These are phyloP conservation scores for Sparus aurata DNA, from an alignment of 2,797 vertebrate species.

Conservation along the genomic window DNA sequence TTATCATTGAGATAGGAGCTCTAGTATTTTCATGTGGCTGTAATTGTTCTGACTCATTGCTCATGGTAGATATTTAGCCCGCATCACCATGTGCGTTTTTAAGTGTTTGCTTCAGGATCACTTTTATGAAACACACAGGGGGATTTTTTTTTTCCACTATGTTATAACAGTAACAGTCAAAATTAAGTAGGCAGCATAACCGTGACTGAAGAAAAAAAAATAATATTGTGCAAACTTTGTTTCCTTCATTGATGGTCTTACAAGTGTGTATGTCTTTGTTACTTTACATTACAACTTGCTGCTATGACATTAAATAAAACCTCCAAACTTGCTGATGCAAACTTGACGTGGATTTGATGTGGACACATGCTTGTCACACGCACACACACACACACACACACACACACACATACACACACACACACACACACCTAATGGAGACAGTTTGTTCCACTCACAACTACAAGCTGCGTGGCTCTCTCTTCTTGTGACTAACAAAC, in stretches of 20 bases:
- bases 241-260: slow-evolving; percentile 76
- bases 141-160: slow-evolving; percentile 52
- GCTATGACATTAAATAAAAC: slow-evolving; percentile 85
- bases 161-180: slow-evolving; percentile 62
- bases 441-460: neutral
- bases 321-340: slow-evolving; percentile 83
- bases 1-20: slow-evolving; percentile 68
- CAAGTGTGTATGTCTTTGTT: slow-evolving; percentile 81
- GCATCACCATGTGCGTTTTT: slow-evolving; percentile 65
- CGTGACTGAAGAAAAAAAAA: slow-evolving; percentile 62
- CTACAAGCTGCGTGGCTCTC: too few species aligned
- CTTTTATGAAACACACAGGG: slow-evolving; percentile 68
- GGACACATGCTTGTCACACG: slow-evolving; percentile 33
- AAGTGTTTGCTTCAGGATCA: slow-evolving; percentile 69
- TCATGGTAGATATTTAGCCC: slow-evolving; percentile 68
- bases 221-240: slow-evolving; percentile 76
- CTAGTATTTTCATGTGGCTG: slow-evolving; percentile 74
- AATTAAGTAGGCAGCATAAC: slow-evolving; percentile 67
- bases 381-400: slow-evolving; percentile 13
- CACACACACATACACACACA: slow-evolving; percentile 12
- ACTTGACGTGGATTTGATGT: slow-evolving; percentile 76
- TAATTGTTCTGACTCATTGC: slow-evolving; percentile 65
- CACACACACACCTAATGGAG: neutral
- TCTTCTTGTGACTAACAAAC: slow-evolving; percentile 4
- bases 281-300: slow-evolving; percentile 82